Evolutionary conservation across 2,113 vertebrate genomes (phyloP).

Genomic region (Corapipo altera): DNA sequence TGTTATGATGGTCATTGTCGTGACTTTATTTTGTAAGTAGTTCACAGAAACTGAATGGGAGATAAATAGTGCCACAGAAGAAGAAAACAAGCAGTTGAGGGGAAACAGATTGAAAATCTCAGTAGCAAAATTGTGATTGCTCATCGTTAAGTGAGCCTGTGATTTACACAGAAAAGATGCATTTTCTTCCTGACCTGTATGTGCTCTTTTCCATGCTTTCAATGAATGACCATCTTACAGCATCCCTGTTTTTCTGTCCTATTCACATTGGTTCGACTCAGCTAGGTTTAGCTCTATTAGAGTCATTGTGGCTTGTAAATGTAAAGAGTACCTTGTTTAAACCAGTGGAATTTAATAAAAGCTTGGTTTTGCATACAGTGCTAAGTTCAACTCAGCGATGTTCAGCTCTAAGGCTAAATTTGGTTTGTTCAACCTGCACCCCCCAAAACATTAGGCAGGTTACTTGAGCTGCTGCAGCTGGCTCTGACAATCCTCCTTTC

Average conservation of each 20-base stretch:
- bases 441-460: neutral
- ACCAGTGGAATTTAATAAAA: neutral
- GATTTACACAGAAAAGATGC: rapidly evolving
- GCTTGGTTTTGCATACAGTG: neutral
- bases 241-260: neutral
- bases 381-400: rapidly evolving
- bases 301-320: neutral
- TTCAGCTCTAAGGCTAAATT: neutral
- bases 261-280: neutral
- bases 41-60: neutral
- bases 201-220: neutral
- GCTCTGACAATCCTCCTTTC: neutral
- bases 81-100: neutral
- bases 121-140: neutral
- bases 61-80: neutral
- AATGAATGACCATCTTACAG: neutral
- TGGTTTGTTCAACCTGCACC: neutral
- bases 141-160: neutral
- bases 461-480: neutral
- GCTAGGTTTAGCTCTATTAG: neutral
- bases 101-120: neutral
- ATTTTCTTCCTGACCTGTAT: neutral
- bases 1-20: neutral
- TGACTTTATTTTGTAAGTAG: neutral
- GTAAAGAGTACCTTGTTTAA: neutral